Evolutionary conservation across 2,113 vertebrate species (phyloP), one percentile per base, ranked within the genome.

Genomic region (Rhombomys opimus): DNA sequence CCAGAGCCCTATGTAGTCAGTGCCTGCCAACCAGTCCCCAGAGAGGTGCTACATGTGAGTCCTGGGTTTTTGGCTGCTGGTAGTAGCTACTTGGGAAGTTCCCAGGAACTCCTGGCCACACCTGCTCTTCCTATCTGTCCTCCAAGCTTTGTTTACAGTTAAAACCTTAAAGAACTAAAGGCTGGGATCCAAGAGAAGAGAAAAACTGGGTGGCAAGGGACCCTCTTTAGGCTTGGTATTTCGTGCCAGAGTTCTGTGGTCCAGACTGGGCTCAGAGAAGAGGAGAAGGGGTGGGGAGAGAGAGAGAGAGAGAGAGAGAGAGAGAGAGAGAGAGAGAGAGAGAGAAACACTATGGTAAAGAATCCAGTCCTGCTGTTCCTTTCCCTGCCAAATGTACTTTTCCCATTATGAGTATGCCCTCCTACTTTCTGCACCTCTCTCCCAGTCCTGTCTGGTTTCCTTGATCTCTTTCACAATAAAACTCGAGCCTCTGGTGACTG

Each of bases 71-170:
- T 96, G 93, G 80, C 87, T 97, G 41, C 75, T 90, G 76, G 91
- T 91, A 73, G 70, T 20, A 97, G 89, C 84, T 96, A 92, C 97
- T 94, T 96, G 92, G 96, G 90, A 96, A 76, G 76, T 90, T 97
- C 84, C 80, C 93, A 97, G 76, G 54, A 95, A 85, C 75, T 94
- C 80, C 76, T 86, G 59, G 86, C 72, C 93, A 95, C 96, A 97
- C 92, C 95, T 96, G 97, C 90, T 97, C 88, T 72, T 76, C 38
- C 20, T 91, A 2, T 92, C 81, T 7, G 30, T 52, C 70, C 90
- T 96, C 95, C 96, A 97, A 94, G 76, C 30, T 88, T 94, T 98
- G 94, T 95, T 97, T 96, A 97, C 90, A 96, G 88, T 95, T 97
- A 84, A 97, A 38, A 46, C 59, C 52, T 78, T 96, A 68, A 54